Evolutionary conservation across 2,113 vertebrate genomes (phyloP).

Genomic region (Zapus hudsonius): DNA sequence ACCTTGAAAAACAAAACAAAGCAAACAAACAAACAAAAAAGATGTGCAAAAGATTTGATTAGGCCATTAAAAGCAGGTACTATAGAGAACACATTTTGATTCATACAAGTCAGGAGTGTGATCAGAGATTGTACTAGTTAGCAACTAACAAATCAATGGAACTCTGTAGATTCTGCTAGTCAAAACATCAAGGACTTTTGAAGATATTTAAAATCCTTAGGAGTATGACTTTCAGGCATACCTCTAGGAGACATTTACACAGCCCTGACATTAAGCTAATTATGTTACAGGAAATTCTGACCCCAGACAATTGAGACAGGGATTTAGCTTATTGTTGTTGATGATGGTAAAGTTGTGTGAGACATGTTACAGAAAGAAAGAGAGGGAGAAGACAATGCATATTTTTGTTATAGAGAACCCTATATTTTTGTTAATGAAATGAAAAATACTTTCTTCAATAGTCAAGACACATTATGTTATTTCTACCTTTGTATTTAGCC

Average conservation of each 20-base stretch:
- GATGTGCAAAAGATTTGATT: constrained; percentile 47
- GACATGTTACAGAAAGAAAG: background rate
- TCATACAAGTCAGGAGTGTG: background rate
- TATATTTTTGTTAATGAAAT: constrained; percentile 75
- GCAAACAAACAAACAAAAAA: too few relatives aligned
- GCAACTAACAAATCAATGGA: background rate
- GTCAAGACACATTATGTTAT: constrained; percentile 56
- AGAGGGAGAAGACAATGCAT: too few relatives aligned
- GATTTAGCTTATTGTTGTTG: too few relatives aligned
- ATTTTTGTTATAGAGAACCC: too few relatives aligned
- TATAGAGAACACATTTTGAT: background rate
- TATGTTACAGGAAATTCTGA: background rate
- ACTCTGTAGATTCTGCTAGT: background rate
- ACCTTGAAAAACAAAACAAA: too few relatives aligned
- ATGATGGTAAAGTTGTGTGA: background rate
- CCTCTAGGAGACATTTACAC: background rate
- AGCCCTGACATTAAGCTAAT: background rate
- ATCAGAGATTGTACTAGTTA: background rate
- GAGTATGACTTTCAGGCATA: background rate
- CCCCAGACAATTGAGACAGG: background rate
- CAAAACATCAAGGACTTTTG: background rate
- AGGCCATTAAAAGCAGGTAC: background rate
- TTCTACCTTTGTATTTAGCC: constrained; percentile 77
- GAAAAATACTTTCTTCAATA: constrained; percentile 60
- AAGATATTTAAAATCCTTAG: background rate